Base-by-base conservation (phyloP, 2,888 invertebrate species). In the Gastracanthus pulcherrimus region DNA sequence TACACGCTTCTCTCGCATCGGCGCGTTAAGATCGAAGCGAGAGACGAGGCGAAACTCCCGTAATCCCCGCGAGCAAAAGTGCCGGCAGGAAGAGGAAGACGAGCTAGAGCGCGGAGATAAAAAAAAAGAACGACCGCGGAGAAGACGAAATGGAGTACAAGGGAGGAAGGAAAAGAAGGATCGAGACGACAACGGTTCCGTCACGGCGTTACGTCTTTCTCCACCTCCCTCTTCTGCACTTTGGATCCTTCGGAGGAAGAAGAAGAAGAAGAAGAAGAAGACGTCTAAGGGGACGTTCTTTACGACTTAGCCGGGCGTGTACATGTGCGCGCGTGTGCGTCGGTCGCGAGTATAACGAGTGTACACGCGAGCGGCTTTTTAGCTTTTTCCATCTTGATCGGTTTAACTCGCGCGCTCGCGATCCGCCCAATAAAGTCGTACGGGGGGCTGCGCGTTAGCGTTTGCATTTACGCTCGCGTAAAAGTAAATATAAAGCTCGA, bases 361-460 rank as follows among this genome's bases (percentile, higher is more conserved):
- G n/a, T 86, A 51, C 31, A 13, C 7, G 38, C 36, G 55, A 29
- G 26, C 48, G 74, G 45, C 89, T 89, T 89, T 89, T 89, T 89
- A 89, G 87, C 88, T 88, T 89, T 80, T 87, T 88, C 87, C 89
- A 90, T 90, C 88, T 89, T 89, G 90, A 90, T 90, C 90, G 90
- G 86, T 90, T 90, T 88, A 88, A 87, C 88, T 88, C 84, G 84
- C 19, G 76, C 67, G 41, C 83, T 45, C 86, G 86, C 87, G 89
- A 89, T 88, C 86, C 86, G 76, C 85, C 86, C 88, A 89, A 90
- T 90, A 89, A 90, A 90, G 89, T 89, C 88, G n/a, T n/a, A n/a
- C n/a, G n/a, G n/a, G n/a, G n/a, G 85, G 69, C 23, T n/a, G n/a
- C 74, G 83, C 80, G 77, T 86, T 87, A 85, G 84, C 86, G 86